Base-by-base conservation (phyloP, 2,797 vertebrate species). In the Nothura maculosa region DNA sequence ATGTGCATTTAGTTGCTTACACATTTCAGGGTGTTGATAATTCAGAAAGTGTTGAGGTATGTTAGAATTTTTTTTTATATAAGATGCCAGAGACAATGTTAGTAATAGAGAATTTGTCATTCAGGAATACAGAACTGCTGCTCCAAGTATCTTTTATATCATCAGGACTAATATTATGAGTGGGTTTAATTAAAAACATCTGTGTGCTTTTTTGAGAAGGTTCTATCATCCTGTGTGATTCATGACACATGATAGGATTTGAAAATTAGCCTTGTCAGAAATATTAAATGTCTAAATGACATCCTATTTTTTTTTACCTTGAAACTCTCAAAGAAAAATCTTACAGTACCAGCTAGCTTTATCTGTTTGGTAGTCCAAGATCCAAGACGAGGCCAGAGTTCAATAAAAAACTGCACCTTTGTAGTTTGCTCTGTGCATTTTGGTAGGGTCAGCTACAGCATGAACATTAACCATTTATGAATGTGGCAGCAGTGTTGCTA, bases 391-490 rank as follows among this genome's bases (percentile, higher is more conserved):
- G 27, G 25, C 1, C 28, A 3, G 2, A 14, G 30, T 73, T 81
- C 0, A 1, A 32, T 18, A 22, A 21, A 74, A 73, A 36, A 3
- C 18, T 32, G 36, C 27, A 14, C 25, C 28, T 70, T 36, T 50
- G 34, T 32, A 18, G 16, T 45, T 52, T 40, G 2, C 70, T 77
- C 61, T 19, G 10, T 36, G 27, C 68, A 20, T 89, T 89, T 82
- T 7, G 3, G 12, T 78, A 10, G 1, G 2, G 28, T 62, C 80
- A 68, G 32, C 12, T 3, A 0, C 19, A 34, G 42, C 1, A 0
- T 8, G 32, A 15, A 12, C 61, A 7, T 6, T 72, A 61, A 6
- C 0, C 62, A 0, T 9, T 2, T 11, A 8, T 28, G 4, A 11
- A 28, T 2, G 6, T 62, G 28, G 6, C 8, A 62, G 52, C 17